phyloP scores from a whole-genome alignment of 2,113 vertebrate genomes.

The Microtus richardsoni region DNA sequence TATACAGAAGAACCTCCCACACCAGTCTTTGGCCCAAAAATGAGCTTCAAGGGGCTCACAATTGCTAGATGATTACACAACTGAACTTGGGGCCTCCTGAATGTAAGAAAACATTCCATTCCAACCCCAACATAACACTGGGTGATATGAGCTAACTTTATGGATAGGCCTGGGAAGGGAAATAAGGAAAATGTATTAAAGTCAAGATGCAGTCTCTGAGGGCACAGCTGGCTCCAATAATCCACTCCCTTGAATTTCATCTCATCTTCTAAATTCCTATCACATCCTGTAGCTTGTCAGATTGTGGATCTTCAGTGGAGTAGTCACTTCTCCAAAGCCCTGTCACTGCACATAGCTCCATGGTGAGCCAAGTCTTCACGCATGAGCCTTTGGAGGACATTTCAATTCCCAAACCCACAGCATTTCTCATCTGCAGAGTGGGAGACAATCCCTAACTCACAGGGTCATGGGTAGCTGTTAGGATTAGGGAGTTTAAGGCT shows the following conservation, averaged over 20 bases:
- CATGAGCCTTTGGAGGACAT: background rate
- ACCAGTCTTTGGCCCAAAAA: background rate
- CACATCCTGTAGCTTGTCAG: background rate
- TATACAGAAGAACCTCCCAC: too few relatives aligned
- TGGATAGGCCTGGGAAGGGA: background rate
- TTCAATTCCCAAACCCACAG: background rate
- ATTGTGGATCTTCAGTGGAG: background rate
- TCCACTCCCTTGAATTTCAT: background rate
- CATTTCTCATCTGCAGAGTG: background rate
- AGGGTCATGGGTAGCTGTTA: background rate
- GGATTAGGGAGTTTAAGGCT: background rate
- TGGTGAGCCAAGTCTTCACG: background rate
- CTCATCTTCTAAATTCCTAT: background rate
- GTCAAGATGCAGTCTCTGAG: background rate
- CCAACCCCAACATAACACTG: background rate
- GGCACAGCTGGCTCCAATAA: background rate
- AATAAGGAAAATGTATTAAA: background rate
- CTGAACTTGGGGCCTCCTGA: background rate
- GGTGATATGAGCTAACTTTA: background rate
- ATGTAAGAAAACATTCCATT: background rate
- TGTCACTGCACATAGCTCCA: background rate
- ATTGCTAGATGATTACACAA: background rate
- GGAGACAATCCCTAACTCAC: background rate
- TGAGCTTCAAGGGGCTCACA: background rate
- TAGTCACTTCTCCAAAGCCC: background rate